Evolutionary conservation across 1,140 invertebrate genomes (phyloP), one percentile per base, ranked within the genome.

Genomic region (Trichonephila inaurata): DNA sequence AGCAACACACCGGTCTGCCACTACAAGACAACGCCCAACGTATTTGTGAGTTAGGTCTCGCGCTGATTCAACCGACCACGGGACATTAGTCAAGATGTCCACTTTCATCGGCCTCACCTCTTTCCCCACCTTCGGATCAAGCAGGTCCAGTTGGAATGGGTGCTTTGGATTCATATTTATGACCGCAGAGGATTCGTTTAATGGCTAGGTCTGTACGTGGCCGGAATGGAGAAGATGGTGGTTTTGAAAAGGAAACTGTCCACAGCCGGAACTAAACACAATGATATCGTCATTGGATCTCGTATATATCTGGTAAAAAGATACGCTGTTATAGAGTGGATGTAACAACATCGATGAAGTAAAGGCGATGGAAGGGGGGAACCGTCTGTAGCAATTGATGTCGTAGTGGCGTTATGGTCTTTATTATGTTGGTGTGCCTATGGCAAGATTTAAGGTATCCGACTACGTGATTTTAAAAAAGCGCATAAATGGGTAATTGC

Each of bases 61-160:
- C 72, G 33, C 72, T 77, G 72, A 77, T 77, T 77, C 33, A 24
- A 6, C 24, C 28, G 28, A 18, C 24, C 72, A 40, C 72, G 28
- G 72, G 72, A 77, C 72, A 77, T 77, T 33, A 33, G 72, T 77
- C 72, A 33, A 33, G 72, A 40, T 77, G 72, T 77, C 72, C 72
- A 77, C 72, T 77, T 77, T 77, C 72, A 77, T 7, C 72, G 33
- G 28, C 72, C 72, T 18, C 72, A 77, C 72, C 72, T 77, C 24
- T 40, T 40, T 28, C 33, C 72, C 72, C 72, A 77, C 72, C 72
- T 40, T 40, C 2, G 72, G 72, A 77, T 77, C 72, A 33, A 77
- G 69, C 14, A 28, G 24, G 69, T 40, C 14, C 72, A 40, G 28
- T 33, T 28, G 14, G 28, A 77, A 77, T 77, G 72, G 72, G 72